Base-by-base conservation (phyloP, 2,888 invertebrate genomes). In the Amphipyra tragopoginis region DNA sequence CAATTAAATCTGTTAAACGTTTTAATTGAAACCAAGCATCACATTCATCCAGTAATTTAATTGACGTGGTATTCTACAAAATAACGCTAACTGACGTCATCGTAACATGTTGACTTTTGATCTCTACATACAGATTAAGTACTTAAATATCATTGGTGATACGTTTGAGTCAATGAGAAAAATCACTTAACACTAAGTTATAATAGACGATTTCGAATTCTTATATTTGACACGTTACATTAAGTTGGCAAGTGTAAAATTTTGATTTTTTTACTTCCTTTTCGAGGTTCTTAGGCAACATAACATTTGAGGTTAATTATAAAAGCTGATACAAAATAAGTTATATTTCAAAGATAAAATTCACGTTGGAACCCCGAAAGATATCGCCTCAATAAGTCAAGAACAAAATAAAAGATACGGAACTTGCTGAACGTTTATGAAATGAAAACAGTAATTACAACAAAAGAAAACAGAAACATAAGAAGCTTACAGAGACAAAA, bases 81-180 rank as follows among this genome's bases (percentile, higher is more conserved):
- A 7, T 54, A 51, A 36, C 14, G 9, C 58, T 50, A 50, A 57
- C 21, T 61, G 58, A 49, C 49, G 34, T 64, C 47, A 56, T 38
- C n/a, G 39, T 43, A 58, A 15, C n/a, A 39, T 56, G 44, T 43
- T 45, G 50, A 21, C 38, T 61, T 63, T 63, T 9, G 49, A 55
- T 45, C 13, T 58, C 54, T 73, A 79, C 62, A 77, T 72, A 80
- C 43, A 66, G 53, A 70, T 75, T 83, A 84, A 79, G 79, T 83
- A 83, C 81, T 75, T 78, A 73, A 71, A 71, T 65, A 76, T 74
- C 78, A 70, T 75, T 79, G 78, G 69, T 72, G 79, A 80, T 83
- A 82, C 81, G 79, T 75, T 79, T 71, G 72, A 80, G 70, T 75
- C 68, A 77, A 79, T 72, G 68, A 72, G 66, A 73, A 73, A 68